phyloP scores from a whole-genome alignment of 2,113 vertebrate species.

The Leptobrachium ailaonicum region DNA sequence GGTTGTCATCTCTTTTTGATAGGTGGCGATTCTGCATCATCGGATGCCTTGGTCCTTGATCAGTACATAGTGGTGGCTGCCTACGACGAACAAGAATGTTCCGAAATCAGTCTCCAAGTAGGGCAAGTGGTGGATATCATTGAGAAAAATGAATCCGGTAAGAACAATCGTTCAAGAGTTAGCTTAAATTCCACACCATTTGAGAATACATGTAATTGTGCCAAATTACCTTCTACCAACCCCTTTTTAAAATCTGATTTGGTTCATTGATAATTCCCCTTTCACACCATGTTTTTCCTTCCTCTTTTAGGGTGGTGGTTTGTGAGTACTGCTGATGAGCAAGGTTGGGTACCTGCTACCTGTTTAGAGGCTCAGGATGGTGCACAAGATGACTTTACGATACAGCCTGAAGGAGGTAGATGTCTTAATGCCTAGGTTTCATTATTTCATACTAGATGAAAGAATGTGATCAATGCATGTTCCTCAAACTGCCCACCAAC shows the following conservation, averaged over 20 bases:
- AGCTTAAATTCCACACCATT: too few species aligned
- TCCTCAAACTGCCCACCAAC: not conserved
- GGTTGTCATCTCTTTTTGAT: slow-evolving; percentile 5
- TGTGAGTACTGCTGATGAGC: slow-evolving; percentile 90
- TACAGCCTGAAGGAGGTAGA: slow-evolving; percentile 91
- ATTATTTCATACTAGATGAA: not conserved
- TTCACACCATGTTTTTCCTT: not conserved
- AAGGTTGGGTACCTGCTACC: slow-evolving; percentile 97
- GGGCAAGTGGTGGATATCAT: slow-evolving; percentile 98
- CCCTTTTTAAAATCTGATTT: not conserved
- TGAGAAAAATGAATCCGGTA: slow-evolving; percentile 98
- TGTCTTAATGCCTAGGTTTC: not conserved
- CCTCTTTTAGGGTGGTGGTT: slow-evolving; percentile 92
- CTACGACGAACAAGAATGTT: slow-evolving; percentile 97
- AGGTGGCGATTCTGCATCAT: slow-evolving; percentile 79
- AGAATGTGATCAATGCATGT: slow-evolving; percentile 1
- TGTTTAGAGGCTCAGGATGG: slow-evolving; percentile 95
- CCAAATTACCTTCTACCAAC: too few species aligned
- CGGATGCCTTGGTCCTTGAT: slow-evolving; percentile 87
- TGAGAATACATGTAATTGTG: too few species aligned
- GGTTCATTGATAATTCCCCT: not conserved
- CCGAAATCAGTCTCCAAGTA: slow-evolving; percentile 91
- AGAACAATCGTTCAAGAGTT: slow-evolving; percentile 28
- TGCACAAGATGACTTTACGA: slow-evolving; percentile 83
- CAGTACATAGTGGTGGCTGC: slow-evolving; percentile 94